Conservation (phyloP, 2,797 vertebrate species). For the Coregonus ussuriensis region DNA sequence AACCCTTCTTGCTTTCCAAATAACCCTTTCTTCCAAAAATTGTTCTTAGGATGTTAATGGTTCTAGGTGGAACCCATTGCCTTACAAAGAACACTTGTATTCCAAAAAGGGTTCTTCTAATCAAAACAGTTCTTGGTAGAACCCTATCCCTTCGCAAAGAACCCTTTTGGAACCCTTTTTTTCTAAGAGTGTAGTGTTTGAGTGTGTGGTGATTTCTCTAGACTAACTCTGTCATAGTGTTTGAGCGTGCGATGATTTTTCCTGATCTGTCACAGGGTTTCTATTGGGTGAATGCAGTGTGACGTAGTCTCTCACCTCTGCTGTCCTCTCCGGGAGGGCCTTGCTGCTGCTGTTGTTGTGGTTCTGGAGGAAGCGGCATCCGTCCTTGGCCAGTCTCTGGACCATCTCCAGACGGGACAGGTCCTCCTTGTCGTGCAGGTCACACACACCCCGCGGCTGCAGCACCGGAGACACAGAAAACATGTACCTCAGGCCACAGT, state of each 20-base stretch:
- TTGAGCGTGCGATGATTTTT: background rate
- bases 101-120: no score
- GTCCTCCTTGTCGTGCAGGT: constrained; percentile 87
- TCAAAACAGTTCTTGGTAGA: no score
- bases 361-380: constrained; percentile 84
- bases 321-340: constrained; percentile 73
- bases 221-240: background rate
- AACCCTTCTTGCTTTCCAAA: no score
- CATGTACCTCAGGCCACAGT: constrained; percentile 92
- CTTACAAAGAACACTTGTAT: no score
- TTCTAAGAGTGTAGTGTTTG: background rate
- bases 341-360: constrained; percentile 76
- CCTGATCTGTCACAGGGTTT: background rate
- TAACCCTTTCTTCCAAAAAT: no score
- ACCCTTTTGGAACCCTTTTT: no score
- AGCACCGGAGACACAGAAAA: constrained; percentile 88
- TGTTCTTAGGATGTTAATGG: no score
- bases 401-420: constrained; percentile 88
- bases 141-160: no score
- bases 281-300: background rate
- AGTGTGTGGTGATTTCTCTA: background rate
- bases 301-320: constrained; percentile 67
- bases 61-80: no score
- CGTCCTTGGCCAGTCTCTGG: constrained; percentile 91
- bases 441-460: constrained; percentile 85